Evolutionary conservation across 2,113 vertebrate genomes (phyloP).

Genomic region (Pterocles orientalis): DNA sequence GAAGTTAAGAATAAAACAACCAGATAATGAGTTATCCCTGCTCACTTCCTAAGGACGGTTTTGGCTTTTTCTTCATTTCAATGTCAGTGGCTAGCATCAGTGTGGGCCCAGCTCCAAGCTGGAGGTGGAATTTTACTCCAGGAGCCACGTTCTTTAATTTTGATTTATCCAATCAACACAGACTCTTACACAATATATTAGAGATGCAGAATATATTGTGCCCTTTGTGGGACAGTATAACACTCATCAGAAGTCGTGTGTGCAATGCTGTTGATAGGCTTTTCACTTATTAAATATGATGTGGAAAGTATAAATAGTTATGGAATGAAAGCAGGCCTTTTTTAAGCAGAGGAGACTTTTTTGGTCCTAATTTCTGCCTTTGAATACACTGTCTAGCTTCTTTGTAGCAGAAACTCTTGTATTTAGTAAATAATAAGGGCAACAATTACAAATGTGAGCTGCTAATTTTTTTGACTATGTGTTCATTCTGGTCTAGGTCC

Average conservation of each 20-base stretch:
- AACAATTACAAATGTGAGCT: background rate
- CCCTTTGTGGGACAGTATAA: background rate
- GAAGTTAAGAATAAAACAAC: conserved; percentile 11
- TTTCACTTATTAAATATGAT: background rate
- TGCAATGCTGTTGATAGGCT: background rate
- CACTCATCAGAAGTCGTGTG: background rate
- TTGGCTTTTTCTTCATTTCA: background rate
- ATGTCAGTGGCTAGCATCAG: background rate
- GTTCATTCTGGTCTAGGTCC: background rate
- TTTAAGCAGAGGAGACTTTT: background rate
- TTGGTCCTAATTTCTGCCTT: background rate
- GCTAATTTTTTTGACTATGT: background rate
- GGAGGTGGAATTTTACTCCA: background rate
- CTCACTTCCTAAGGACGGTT: background rate
- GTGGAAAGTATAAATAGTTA: background rate
- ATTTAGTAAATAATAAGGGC: background rate
- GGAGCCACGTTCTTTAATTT: background rate
- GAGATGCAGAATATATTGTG: background rate
- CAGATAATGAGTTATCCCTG: background rate
- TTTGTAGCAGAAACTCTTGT: background rate
- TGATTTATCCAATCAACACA: background rate
- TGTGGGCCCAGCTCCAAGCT: background rate
- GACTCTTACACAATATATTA: background rate
- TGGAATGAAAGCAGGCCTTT: background rate
- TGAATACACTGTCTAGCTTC: background rate